Base-by-base conservation (phyloP, 2,113 vertebrate species). In the Sclerurus mexicanus region DNA sequence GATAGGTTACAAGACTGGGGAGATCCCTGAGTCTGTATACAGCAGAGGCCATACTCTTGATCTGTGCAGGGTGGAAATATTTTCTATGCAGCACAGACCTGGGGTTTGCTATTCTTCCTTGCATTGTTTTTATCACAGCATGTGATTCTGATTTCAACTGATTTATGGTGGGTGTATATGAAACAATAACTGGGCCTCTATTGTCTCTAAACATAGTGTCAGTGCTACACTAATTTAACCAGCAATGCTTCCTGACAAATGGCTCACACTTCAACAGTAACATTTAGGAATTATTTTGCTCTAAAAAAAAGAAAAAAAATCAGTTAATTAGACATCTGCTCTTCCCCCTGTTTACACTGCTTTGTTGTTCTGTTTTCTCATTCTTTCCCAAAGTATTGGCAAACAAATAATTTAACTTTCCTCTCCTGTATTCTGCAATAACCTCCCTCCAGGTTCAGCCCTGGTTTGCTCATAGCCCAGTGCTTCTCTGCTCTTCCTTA, bases 241-340 rank as follows among this genome's bases (percentile, higher is more conserved):
- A 94, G 50, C 35, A 79, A 16, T 47, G 68, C 37, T 93, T 93
- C 89, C 83, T 77, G 78, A 81, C 35, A 93, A 91, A 96, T 49
- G 73, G 47, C 62, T 95, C 75, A 73, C 46, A 58, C 21, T 93
- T 96, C 55, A 87, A 42, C 84, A 80, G 82, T 62, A 69, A 89
- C n/a, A 69, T 46, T 75, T 72, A 96, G 49, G 74, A 96, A 92
- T 71, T 47, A 85, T 22, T 90, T 55, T 50, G 14, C n/a, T 82
- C 39, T 67, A 59, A 88, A 96, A 92, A 77, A 75, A 87, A 58
- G 22, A 23, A 62, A 81, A 21, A 47, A 47, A 47, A 33, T 62
- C 64, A 25, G 76, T 94, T 90, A 94, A 85, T 96, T 96, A 96
- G 85, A 77, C 91, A 96, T 95, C 85, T 96, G 94, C 4, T 97